These are phyloP conservation scores for Actenoides lindsayi DNA, from an alignment of 2,113 vertebrate species.

Conservation along the genomic window DNA sequence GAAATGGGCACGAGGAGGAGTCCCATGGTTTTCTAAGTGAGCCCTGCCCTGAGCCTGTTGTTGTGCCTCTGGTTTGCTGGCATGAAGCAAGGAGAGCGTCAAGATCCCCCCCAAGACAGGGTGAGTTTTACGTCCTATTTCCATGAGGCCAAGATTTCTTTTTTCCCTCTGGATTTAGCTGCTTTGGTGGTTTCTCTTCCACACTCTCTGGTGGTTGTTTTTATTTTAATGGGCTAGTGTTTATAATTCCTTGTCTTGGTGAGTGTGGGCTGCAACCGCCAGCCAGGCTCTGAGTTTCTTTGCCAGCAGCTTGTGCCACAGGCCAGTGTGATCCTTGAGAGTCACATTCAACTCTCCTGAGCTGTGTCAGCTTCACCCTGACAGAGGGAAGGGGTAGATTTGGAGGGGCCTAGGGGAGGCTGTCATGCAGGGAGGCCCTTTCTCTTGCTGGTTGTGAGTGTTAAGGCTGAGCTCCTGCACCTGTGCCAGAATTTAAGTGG, in stretches of 20 bases:
- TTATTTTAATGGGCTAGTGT: background rate
- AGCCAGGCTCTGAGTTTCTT: background rate
- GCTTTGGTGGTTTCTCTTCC: background rate
- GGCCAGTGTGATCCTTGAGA: background rate
- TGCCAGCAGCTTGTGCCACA: background rate
- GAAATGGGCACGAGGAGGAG: background rate
- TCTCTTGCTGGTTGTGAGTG: background rate
- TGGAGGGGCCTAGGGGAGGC: background rate
- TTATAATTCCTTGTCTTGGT: background rate
- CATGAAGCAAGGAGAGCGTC: background rate
- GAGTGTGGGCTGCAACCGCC: background rate
- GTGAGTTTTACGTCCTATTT: background rate
- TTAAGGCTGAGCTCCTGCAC: background rate
- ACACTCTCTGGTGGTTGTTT: background rate
- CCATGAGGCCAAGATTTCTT: background rate
- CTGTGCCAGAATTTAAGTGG: background rate
- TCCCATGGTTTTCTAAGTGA: background rate
- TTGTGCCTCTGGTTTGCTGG: background rate
- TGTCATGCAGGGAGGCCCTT: background rate
- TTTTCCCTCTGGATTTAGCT: background rate
- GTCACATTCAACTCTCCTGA: background rate
- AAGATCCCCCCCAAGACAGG: background rate
- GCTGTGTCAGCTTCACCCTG: background rate
- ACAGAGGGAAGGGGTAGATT: background rate
- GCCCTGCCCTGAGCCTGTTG: background rate